Percentiles rank a stretch among this genome's conserved stretches.
These are phyloP conservation scores for Pycnomerus fuliginosus DNA, from an alignment of 2,888 invertebrate genomes.

Conservation along the genomic window DNA sequence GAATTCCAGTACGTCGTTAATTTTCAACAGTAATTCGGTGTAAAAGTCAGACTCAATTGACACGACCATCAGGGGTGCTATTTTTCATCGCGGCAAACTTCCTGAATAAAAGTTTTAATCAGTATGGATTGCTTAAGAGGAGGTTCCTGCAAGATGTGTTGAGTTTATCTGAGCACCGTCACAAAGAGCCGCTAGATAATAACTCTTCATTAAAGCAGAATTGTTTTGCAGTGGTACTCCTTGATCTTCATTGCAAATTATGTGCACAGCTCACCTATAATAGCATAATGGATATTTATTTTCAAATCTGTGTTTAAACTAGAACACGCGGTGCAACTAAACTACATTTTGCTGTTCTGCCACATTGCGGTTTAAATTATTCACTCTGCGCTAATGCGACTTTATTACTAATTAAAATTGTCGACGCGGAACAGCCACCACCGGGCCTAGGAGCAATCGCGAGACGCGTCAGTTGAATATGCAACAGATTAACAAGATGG, in stretches of 20 bases:
- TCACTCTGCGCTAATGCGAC: slow-evolving; percentile 10
- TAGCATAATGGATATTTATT: no score
- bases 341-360: no score
- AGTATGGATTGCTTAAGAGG: slow-evolving; percentile 3
- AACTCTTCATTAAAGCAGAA: slow-evolving; percentile 18
- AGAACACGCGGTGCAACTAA: slow-evolving; percentile 9
- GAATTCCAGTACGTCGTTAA: slow-evolving; percentile 8
- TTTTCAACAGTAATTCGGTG: slow-evolving; percentile 9
- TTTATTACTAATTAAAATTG: slow-evolving; percentile 20
- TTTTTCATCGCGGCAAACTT: slow-evolving; percentile 2
- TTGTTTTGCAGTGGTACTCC: slow-evolving; percentile 10
- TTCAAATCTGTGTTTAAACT: no score
- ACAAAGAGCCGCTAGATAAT: slow-evolving; percentile 6
- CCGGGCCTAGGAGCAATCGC: slow-evolving; percentile 8
- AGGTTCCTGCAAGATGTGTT: not conserved
- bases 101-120: slow-evolving; percentile 10
- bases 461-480: slow-evolving; percentile 5
- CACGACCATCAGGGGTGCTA: not conserved
- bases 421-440: slow-evolving; percentile 5
- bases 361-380: slow-evolving; percentile 16
- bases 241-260: slow-evolving; percentile 18
- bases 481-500: slow-evolving; percentile 8
- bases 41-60: no score
- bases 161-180: slow-evolving; percentile 4
- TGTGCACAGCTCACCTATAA: slow-evolving; percentile 6